A percentile compares a stretch with the other conserved stretches of the same genome.
Conservation (phyloP, 2,797 vertebrate species). For the Pampus argenteus region DNA sequence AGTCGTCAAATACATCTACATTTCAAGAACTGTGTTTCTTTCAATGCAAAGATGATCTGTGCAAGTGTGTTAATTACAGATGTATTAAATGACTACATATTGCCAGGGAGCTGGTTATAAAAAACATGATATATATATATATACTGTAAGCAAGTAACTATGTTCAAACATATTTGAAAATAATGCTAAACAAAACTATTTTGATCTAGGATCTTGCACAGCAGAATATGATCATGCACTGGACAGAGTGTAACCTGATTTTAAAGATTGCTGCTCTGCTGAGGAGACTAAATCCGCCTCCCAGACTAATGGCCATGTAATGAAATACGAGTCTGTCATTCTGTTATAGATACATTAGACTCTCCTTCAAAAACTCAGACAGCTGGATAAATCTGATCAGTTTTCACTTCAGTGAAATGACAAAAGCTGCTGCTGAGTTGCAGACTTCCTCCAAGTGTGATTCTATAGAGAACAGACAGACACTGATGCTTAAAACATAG, state of each 20-base stretch:
- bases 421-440: conserved; percentile 18
- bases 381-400: conserved; percentile 63
- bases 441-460: conserved; percentile 16
- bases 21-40: neutral
- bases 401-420: conserved; percentile 49
- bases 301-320: conserved; percentile 54
- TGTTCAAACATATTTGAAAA: neutral
- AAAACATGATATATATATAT: neutral
- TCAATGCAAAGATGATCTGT: neutral
- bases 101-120: neutral
- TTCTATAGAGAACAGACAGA: conserved; percentile 2
- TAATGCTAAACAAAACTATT: neutral
- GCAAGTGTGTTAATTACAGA: neutral
- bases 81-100: neutral
- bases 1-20: neutral
- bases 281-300: conserved; percentile 29
- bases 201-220: conserved; percentile 6
- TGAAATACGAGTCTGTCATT: conserved; percentile 62
- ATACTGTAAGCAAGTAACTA: neutral
- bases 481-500: conserved; percentile 32
- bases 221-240: neutral
- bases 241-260: conserved; percentile 42
- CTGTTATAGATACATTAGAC: conserved; percentile 44
- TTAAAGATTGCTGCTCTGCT: conserved; percentile 40
- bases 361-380: conserved; percentile 63